Base-by-base conservation (phyloP, 2,797 vertebrate genomes). In the Kryptolebias ocellatus region DNA sequence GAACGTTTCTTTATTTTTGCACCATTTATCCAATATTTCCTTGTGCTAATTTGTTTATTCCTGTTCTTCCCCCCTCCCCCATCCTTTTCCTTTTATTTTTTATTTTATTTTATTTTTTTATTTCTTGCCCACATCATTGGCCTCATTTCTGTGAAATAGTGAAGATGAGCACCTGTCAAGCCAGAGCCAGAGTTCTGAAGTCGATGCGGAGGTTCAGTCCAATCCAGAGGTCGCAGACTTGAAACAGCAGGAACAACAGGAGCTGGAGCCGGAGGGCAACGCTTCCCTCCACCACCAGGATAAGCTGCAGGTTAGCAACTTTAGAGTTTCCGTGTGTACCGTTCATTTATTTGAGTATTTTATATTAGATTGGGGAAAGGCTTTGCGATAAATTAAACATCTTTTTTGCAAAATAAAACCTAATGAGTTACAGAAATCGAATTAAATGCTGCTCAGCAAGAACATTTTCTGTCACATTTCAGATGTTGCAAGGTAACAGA, bases 301-400 rank as follows among this genome's bases (percentile, higher is more conserved):
- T 47, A 70, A 91, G 29, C 37, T 61, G 39, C 74, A 83, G 90
- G 91, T 92, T 28, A 61, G 81, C 37, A 56, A 28, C 54, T 51
- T n/a, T 4, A 27, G 10, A 5, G 17, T 49, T 18, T 64, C 46
- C 1, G 16, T 18, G 7, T n/a, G 10, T 12, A 27, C 15, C n/a
- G 1, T 44, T 8, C 12, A 4, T 10, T 28, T 18, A 39, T 52
- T 42, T 7, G 34, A 34, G 5, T 4, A 7, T 34, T 34, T 34
- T 34, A 34, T 4, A 39, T 12, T 39, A 2, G 9, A 39, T 10
- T 39, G 10, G 8, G 2, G 37, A 39, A 12, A 39, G 37, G 8
- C 11, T 39, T 39, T 39, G 37, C 12, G 11, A 42, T 34, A 8
- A 34, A 8, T 42, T 42, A 14, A 12, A n/a, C n/a, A n/a, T n/a